A percentile compares a stretch with the other conserved stretches of the same genome.
Conservation (phyloP, 2,797 vertebrate genomes). For the Ambastaia sidthimunki region DNA sequence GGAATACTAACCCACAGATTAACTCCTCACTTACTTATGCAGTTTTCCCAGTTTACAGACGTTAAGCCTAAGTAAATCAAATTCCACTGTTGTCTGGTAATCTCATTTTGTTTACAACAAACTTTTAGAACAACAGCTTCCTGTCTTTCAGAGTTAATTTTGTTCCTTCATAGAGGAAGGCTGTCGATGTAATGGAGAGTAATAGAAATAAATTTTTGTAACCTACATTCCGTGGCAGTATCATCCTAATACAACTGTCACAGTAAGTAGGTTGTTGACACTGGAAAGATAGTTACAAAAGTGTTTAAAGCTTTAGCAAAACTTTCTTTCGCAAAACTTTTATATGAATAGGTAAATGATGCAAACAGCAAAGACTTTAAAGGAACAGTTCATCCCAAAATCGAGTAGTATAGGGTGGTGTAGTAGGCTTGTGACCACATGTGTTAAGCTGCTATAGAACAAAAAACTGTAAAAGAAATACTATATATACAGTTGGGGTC, state of each 20-base stretch:
- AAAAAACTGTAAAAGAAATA: neutral
- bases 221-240: slow-evolving; percentile 31
- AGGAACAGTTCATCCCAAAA: neutral
- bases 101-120: slow-evolving; percentile 80
- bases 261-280: slow-evolving; percentile 22
- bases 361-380: neutral
- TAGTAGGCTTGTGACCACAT: no score
- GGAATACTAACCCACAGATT: slow-evolving; percentile 64
- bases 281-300: neutral
- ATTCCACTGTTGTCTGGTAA: slow-evolving; percentile 74
- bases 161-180: neutral
- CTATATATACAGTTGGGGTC: no score
- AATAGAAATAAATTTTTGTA: slow-evolving; percentile 29
- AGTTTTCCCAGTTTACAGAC: slow-evolving; percentile 64
- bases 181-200: slow-evolving; percentile 22
- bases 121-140: slow-evolving; percentile 74
- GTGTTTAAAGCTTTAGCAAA: slow-evolving; percentile 10
- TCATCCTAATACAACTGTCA: slow-evolving; percentile 17
- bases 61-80: slow-evolving; percentile 78
- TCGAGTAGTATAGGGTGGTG: no score
- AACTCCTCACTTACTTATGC: slow-evolving; percentile 72
- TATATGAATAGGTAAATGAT: neutral
- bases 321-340: neutral
- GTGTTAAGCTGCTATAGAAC: neutral
- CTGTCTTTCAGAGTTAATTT: slow-evolving; percentile 32